Base-by-base conservation (phyloP, 2,797 vertebrate genomes). In the Danio aesculapii region DNA sequence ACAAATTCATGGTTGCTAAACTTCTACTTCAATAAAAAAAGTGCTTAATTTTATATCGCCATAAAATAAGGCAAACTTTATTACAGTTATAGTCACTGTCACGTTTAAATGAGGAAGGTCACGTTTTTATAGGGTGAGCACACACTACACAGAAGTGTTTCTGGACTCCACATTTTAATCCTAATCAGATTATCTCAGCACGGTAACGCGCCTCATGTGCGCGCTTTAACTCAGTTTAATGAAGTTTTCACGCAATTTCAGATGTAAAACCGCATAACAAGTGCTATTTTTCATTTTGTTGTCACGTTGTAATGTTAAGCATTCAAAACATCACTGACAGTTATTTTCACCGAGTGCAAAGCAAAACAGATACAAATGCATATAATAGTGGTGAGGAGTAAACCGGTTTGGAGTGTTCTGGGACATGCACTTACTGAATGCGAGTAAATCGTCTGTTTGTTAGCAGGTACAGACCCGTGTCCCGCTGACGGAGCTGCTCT, bases 181-280 rank as follows among this genome's bases (percentile, higher is more conserved):
- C 17, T 55, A 66, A 66, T 76, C 74, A 1, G 74, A 55, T 66
- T 66, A 44, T 46, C 39, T 55, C 49, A 44, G 8, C 16, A 52
- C 14, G 13, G 21, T 5, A 21, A 47, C 8, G 73, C 58, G 13
- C 57, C 72, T 62, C 46, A 0, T 41, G 44, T 3, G 39, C 50
- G 4, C 6, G 52, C 30, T 14, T 58, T 4, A 44, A 58, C 53
- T 21, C 21, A 52, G 16, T n/a, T 39, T n/a, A 57, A 21, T 16
- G n/a, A 14, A 5, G 14, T 4, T 9, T 14, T 62, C 17, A 47
- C 39, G 3, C 1, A 30, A 50, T 50, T 75, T 62, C 46, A 59
- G 3, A 46, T 58, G 12, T 44, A 17, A 55, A 55, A 55, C 50
- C 30, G 6, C 50, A 13, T 10, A 14, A 6, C 11, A 72, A 44